Base-by-base conservation (phyloP, 2,113 vertebrate genomes). In the Malaclemys terrapin region DNA sequence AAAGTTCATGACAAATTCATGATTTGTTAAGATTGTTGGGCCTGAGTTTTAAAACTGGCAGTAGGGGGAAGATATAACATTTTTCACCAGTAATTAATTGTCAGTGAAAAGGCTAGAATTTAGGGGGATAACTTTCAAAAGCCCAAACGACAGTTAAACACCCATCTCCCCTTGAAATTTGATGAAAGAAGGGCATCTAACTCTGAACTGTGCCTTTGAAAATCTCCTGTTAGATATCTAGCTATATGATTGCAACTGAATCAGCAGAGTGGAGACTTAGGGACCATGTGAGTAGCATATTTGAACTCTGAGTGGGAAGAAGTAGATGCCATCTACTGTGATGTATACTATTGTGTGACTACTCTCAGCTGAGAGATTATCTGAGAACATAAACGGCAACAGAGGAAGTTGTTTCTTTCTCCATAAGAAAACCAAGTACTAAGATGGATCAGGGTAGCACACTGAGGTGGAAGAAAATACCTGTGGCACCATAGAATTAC, bases 341-440 rank as follows among this genome's bases (percentile, higher is more conserved):
- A 0, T 0, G 35, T 57, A 65, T 65, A 38, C 35, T 53, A 16
- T 45, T 88, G 16, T 57, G 10, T 59, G 54, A 31, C 38, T 20
- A 27, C 5, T 1, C 0, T 31, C 19, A 12, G 57, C 54, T 59
- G 45, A n/a, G 13, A 57, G 57, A 88, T 10, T 9, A 3, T 87
- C 16, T 49, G 35, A 80, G 25, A 12, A 85, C 3, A 13, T 0
- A 69, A 27, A 82, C 79, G 27, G 5, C 62, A 82, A 3, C 1
- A 22, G 8, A 69, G 38, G 4, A 76, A 76, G 12, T 6, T 45
- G 20, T 45, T 45, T 82, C 3, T 80, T 69, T 31, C 10, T 53
- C 25, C 14, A 22, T 8, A 42, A 45, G 0, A 49, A 35, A 6
- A 80, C 2, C 0, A 0, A 86, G 87, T 6, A 56, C 1, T 20